Conservation (phyloP, 2,113 vertebrate species). For the Odocoileus virginianus region DNA sequence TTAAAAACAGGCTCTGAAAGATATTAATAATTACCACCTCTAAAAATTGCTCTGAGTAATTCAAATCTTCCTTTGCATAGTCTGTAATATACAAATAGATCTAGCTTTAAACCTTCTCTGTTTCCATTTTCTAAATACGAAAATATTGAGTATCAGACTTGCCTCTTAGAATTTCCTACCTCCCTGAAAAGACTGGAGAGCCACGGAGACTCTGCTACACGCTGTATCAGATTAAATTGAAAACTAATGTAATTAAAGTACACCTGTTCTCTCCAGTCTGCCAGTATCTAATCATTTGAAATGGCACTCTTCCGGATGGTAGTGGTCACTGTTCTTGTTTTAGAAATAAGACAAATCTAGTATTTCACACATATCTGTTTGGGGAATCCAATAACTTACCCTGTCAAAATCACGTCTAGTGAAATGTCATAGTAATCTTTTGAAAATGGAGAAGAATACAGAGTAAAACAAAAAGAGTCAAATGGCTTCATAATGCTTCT, state of each 20-base stretch:
- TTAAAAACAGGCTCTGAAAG: not conserved
- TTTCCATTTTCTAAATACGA: not conserved
- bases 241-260: constrained; percentile 72
- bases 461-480: not conserved
- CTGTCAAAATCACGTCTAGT: constrained; percentile 10
- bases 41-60: not conserved
- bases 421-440: not conserved
- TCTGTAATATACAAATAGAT: not conserved
- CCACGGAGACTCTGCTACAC: not conserved
- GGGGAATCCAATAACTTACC: constrained; percentile 38
- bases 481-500: not conserved
- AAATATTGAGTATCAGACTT: not conserved
- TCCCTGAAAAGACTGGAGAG: not conserved
- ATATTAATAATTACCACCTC: not conserved
- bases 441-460: not conserved
- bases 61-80: not conserved
- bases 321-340: constrained; percentile 35
- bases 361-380: constrained; percentile 45
- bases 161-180: not conserved
- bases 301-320: constrained; percentile 33
- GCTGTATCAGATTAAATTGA: constrained; percentile 27
- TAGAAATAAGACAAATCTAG: constrained; percentile 38
- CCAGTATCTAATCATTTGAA: constrained; percentile 56
- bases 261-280: constrained; percentile 26
- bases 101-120: not conserved